Percentiles rank a stretch among this genome's conserved stretches.
These are phyloP conservation scores for Rhagium mordax DNA, from an alignment of 2,888 invertebrate species.

Conservation along the genomic window DNA sequence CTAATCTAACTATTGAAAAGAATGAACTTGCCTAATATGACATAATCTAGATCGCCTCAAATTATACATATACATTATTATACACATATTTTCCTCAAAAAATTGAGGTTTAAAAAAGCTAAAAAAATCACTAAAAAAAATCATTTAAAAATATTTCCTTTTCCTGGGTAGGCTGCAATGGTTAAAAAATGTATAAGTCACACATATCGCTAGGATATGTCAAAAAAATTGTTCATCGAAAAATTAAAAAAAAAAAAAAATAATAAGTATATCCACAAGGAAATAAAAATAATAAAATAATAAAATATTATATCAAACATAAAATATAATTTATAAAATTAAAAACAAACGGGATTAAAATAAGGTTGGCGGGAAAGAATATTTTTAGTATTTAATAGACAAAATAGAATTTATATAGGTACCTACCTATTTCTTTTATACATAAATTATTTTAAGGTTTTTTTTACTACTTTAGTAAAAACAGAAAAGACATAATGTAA, in stretches of 20 bases:
- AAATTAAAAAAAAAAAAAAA: slow-evolving; percentile 28
- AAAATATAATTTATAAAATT: not conserved
- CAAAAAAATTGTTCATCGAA: slow-evolving; percentile 62
- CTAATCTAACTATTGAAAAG: not conserved
- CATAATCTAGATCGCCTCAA: slow-evolving; percentile 36
- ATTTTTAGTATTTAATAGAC: not conserved
- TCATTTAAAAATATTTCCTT: slow-evolving; percentile 63
- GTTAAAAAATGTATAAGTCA: slow-evolving; percentile 67
- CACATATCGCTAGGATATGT: slow-evolving; percentile 70
- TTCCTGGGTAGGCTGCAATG: slow-evolving; percentile 69
- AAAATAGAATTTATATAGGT: not conserved
- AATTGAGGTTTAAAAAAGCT: slow-evolving; percentile 60
- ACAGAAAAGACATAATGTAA: too few species aligned
- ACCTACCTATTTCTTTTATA: not conserved
- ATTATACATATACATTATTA: slow-evolving; percentile 38
- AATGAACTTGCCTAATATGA: slow-evolving; percentile 1
- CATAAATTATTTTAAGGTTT: not conserved
- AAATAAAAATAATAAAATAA: slow-evolving; percentile 34
- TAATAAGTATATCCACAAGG: slow-evolving; percentile 29
- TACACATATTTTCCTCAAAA: slow-evolving; percentile 50
- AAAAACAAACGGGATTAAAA: slow-evolving; percentile 23
- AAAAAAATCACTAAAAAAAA: slow-evolving; percentile 63
- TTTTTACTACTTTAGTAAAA: not conserved
- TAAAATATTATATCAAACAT: slow-evolving; percentile 10
- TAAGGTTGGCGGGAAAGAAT: slow-evolving; percentile 9